Base-by-base conservation (phyloP, 2,888 invertebrate species). In the Amaurobius ferox region DNA sequence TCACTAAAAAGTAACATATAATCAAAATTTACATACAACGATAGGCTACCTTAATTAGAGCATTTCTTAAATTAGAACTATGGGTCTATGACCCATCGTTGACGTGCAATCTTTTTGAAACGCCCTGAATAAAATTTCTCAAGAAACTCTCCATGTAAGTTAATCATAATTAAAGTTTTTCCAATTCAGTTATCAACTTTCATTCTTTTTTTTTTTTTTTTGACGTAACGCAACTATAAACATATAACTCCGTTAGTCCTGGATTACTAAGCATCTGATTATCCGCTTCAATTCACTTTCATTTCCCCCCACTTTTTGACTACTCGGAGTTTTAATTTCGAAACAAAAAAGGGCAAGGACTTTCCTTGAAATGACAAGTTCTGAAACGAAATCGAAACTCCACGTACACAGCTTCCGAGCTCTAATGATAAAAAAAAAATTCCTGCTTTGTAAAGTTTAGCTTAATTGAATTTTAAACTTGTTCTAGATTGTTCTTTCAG, bases 201-300 rank as follows among this genome's bases (percentile, higher is more conserved):
- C n/a, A n/a, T n/a, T n/a, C n/a, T n/a, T 35, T 35, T 35, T 11
- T 35, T 11, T 11, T 35, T 11, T 35, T 35, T 35, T 35, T 35
- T 11, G 6, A 35, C 5, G 6, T 35, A 11, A 6, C 11, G 35
- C 6, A 35, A 7, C 5, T 35, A 35, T 35, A 35, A 7, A 35
- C 11, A 35, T 44, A 44, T 44, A 44, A 16, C 16, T 44, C 9
- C 6, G 44, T 44, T 44, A 44, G 44, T 44, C 16, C 44, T 44
- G 16, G 44, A 16, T 44, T 44, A 44, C 44, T 44, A 16, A 44
- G n/a, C 44, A 44, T 44, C 44, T 13, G 44, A 16, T 44, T 44
- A 44, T 44, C 44, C 44, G 44, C 44, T 44, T 44, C 44, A 44
- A 44, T 44, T 44, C 44, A 44, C 16, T 44, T 44, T 44, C 6